Percentiles rank a stretch among this genome's conserved stretches.
phyloP scores from a whole-genome alignment of 2,113 vertebrate genomes.

The Acrocephalus arundinaceus region DNA sequence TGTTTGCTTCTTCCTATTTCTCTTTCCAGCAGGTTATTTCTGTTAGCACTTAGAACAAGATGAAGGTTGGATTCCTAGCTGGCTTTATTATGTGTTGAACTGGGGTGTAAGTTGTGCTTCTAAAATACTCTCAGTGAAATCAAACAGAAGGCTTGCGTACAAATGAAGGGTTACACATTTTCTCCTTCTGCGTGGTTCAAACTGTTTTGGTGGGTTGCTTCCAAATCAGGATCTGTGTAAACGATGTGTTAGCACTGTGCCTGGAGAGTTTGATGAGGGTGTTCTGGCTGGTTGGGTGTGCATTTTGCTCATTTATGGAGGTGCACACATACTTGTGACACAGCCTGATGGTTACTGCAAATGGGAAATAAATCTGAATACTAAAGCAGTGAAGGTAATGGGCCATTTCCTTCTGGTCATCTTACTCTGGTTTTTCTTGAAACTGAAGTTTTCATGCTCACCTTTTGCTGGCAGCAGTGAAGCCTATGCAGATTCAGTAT shows the following conservation, averaged over 20 bases:
- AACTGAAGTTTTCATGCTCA: background rate
- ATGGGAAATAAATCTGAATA: background rate
- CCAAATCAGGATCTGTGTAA: background rate
- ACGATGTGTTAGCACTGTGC: background rate
- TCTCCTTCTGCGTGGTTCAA: background rate
- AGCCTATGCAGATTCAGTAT: background rate
- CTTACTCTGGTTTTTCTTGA: background rate
- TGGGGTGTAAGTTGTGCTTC: background rate
- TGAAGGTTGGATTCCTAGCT: background rate
- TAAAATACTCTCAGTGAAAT: background rate
- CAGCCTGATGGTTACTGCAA: background rate
- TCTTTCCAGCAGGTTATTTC: background rate
- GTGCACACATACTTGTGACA: fast-evolving
- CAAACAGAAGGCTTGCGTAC: background rate
- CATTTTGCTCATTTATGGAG: background rate
- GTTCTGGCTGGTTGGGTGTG: background rate
- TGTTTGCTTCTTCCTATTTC: background rate
- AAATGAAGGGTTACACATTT: background rate
- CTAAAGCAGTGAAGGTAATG: background rate
- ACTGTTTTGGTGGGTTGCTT: background rate
- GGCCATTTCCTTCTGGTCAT: background rate
- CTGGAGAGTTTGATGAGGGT: background rate
- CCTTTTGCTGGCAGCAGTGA: background rate
- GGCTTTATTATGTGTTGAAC: background rate
- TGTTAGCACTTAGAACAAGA: background rate